Evolutionary conservation across 2,888 invertebrate genomes (phyloP).

Genomic region (Timema cristinae): DNA sequence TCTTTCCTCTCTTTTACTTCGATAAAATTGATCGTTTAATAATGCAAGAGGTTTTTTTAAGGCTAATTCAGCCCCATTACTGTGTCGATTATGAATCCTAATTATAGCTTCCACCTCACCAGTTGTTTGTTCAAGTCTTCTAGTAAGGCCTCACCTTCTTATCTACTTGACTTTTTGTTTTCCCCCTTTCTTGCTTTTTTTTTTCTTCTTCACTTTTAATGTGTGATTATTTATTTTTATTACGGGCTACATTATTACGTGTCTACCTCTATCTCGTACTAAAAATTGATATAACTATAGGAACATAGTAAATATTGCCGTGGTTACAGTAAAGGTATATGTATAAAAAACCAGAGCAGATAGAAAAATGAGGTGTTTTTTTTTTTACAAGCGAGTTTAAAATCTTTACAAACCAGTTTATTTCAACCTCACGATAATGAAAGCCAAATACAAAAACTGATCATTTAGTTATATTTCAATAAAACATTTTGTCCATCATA

Average conservation of each 20-base stretch:
- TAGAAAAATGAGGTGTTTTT: too few relatives aligned
- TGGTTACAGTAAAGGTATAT: too few relatives aligned
- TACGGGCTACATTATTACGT: conserved; percentile 4
- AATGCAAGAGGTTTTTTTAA: conserved; percentile 23
- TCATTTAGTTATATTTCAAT: too few relatives aligned
- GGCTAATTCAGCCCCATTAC: conserved; percentile 25
- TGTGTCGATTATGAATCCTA: conserved; percentile 23
- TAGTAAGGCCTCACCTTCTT: conserved; percentile 2
- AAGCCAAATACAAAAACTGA: too few relatives aligned
- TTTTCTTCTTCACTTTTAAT: background rate
- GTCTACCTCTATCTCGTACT: conserved; percentile 10
- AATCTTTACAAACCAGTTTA: too few relatives aligned
- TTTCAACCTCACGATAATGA: too few relatives aligned
- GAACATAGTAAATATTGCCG: background rate
- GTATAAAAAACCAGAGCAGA: too few relatives aligned
- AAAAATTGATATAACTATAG: conserved; percentile 13
- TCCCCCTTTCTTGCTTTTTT: background rate
- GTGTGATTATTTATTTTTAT: conserved; percentile 14
- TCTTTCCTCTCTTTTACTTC: background rate
- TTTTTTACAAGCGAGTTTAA: too few relatives aligned
- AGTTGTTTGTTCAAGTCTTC: conserved; percentile 23
- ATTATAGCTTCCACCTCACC: conserved; percentile 25
- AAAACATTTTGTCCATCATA: too few relatives aligned
- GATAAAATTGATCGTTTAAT: conserved; percentile 23
- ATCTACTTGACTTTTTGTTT: conserved; percentile 3